These are phyloP conservation scores for Glyptemys insculpta DNA, from an alignment of 2,797 vertebrate genomes.

Conservation along the genomic window DNA sequence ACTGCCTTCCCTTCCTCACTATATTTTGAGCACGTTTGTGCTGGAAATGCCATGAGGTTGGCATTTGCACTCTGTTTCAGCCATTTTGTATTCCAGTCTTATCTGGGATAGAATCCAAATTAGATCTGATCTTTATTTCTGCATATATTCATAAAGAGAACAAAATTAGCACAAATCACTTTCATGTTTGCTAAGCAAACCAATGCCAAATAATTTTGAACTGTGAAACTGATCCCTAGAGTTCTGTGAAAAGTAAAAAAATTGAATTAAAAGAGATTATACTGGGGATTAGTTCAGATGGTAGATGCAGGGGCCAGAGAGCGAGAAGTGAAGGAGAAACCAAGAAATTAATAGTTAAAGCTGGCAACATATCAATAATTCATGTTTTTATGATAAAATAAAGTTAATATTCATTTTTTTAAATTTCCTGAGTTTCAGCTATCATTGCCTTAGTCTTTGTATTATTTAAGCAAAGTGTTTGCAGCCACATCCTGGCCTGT, in stretches of 20 bases:
- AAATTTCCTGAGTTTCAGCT: background rate
- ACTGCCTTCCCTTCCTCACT: background rate
- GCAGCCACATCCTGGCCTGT: background rate
- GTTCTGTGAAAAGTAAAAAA: background rate
- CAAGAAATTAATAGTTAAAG: background rate
- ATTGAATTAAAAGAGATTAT: background rate
- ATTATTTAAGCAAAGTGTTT: background rate
- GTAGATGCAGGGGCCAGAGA: background rate
- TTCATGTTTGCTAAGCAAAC: background rate
- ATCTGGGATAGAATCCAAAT: rapidly evolving
- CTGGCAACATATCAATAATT: background rate
- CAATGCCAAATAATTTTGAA: background rate
- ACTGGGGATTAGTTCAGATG: background rate
- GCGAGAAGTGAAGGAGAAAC: background rate
- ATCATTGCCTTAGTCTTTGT: background rate
- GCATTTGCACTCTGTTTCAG: background rate
- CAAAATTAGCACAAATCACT: background rate
- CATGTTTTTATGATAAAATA: background rate
- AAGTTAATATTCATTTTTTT: background rate
- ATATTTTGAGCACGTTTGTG: background rate
- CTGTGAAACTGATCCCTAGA: background rate
- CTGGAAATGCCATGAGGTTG: background rate
- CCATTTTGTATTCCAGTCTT: background rate
- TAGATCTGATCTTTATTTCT: background rate
- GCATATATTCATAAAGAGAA: rapidly evolving